A percentile compares a stretch with the other conserved stretches of the same genome.
These are phyloP conservation scores for Ennomos quercinarius DNA, from an alignment of 2,888 invertebrate species.

Conservation along the genomic window DNA sequence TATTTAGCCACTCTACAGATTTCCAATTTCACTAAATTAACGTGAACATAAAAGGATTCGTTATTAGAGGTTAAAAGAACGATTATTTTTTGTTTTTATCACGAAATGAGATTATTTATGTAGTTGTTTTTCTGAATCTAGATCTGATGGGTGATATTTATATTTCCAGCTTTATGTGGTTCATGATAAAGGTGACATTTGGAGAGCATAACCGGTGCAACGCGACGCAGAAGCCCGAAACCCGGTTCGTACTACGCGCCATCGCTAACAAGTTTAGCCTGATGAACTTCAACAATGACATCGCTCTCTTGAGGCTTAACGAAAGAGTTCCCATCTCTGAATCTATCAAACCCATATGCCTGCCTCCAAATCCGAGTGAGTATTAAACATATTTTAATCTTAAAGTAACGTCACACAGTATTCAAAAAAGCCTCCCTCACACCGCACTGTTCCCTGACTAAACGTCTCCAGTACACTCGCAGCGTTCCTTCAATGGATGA, in stretches of 20 bases:
- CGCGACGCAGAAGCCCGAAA: conserved; percentile 89
- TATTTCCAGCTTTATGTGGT: conserved; percentile 93
- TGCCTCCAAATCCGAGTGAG: conserved; percentile 87
- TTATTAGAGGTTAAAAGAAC: conserved; percentile 12
- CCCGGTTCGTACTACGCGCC: conserved; percentile 91
- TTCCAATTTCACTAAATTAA: conserved; percentile 10
- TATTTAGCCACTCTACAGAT: conserved; percentile 5
- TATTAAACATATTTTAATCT: conserved; percentile 26
- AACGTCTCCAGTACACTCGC: too few species aligned
- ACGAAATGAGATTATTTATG: conserved; percentile 18
- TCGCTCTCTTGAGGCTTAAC: conserved; percentile 92
- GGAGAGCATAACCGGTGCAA: conserved; percentile 95
- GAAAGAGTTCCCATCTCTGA: conserved; percentile 92
- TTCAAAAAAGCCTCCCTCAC: too few species aligned
- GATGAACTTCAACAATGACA: conserved; percentile 95
- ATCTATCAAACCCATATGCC: conserved; percentile 92
- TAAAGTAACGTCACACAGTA: neutral
- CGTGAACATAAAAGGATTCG: conserved; percentile 1
- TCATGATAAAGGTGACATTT: conserved; percentile 95
- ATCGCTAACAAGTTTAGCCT: conserved; percentile 93
- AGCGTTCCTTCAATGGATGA: too few species aligned
- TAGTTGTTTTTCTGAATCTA: conserved; percentile 40
- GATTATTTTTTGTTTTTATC: conserved; percentile 28
- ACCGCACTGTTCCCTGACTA: too few species aligned
- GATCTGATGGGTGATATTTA: conserved; percentile 26